These are phyloP conservation scores for Cryptocheilus praepositus DNA, from an alignment of 2,888 invertebrate species.

Conservation along the genomic window DNA sequence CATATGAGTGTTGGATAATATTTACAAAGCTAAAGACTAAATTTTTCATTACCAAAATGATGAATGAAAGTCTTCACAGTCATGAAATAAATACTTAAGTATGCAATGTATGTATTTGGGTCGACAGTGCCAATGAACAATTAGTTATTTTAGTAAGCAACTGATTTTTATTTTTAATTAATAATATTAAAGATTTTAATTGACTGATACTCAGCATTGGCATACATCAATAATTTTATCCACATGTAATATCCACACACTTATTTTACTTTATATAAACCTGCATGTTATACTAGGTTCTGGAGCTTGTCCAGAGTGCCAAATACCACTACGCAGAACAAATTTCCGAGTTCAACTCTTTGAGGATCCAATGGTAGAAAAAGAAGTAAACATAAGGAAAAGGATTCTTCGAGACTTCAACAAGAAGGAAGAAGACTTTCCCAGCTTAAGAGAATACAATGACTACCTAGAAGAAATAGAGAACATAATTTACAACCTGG, in stretches of 20 bases:
- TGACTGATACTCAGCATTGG: too few species aligned
- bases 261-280: conserved; percentile 30
- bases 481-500: conserved; percentile 91
- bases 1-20: too few species aligned
- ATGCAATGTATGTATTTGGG: too few species aligned
- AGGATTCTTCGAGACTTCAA: conserved; percentile 93
- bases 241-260: conserved; percentile 26
- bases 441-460: conserved; percentile 88
- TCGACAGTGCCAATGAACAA: too few species aligned
- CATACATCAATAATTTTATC: conserved; percentile 19
- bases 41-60: too few species aligned
- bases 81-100: too few species aligned
- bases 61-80: too few species aligned
- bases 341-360: conserved; percentile 97
- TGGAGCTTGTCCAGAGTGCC: conserved; percentile 96
- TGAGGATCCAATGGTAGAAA: conserved; percentile 97
- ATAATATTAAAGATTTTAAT: too few species aligned
- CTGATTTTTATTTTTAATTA: too few species aligned
- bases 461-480: conserved; percentile 98
- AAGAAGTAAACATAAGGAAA: conserved; percentile 96
- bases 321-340: conserved; percentile 88
- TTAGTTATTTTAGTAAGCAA: too few species aligned
- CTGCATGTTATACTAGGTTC: conserved; percentile 80
- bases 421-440: conserved; percentile 96
- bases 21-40: too few species aligned